phyloP scores from a whole-genome alignment of 1,140 invertebrate genomes.

The Euura lappo region DNA sequence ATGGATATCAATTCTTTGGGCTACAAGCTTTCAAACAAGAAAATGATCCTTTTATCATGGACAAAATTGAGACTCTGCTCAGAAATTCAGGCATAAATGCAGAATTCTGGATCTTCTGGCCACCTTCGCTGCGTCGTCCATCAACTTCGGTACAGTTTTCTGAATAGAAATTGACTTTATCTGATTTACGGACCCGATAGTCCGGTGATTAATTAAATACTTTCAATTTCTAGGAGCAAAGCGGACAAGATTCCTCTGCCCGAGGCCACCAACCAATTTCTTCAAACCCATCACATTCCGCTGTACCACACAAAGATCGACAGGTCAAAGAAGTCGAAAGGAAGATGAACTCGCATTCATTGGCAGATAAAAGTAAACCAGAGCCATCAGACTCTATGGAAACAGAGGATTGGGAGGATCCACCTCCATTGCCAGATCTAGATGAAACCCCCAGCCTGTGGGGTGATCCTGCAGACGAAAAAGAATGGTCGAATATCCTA shows the following conservation, averaged over 20 bases:
- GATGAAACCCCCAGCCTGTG: no score
- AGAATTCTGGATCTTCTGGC: conserved; percentile 25
- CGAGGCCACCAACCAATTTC: neutral
- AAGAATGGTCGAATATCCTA: no score
- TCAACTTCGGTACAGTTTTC: neutral
- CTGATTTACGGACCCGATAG: neutral
- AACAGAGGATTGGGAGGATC: no score
- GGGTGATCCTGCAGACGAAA: no score
- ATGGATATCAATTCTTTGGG: conserved; percentile 21
- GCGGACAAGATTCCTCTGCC: neutral
- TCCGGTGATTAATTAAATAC: neutral
- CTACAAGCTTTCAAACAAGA: conserved; percentile 24
- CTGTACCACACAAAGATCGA: no score
- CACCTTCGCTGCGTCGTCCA: neutral
- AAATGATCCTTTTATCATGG: conserved; percentile 15
- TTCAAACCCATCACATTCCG: neutral
- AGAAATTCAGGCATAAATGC: conserved; percentile 15
- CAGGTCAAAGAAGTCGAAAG: no score
- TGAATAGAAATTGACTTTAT: neutral
- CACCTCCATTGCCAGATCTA: no score
- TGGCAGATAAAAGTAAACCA: no score
- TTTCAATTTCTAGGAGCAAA: neutral
- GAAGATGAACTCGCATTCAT: no score
- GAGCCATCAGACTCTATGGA: no score
- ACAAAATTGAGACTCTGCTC: conserved; percentile 23